Base-by-base conservation (phyloP, 2,888 invertebrate genomes). In the Ochropleura leucogaster region DNA sequence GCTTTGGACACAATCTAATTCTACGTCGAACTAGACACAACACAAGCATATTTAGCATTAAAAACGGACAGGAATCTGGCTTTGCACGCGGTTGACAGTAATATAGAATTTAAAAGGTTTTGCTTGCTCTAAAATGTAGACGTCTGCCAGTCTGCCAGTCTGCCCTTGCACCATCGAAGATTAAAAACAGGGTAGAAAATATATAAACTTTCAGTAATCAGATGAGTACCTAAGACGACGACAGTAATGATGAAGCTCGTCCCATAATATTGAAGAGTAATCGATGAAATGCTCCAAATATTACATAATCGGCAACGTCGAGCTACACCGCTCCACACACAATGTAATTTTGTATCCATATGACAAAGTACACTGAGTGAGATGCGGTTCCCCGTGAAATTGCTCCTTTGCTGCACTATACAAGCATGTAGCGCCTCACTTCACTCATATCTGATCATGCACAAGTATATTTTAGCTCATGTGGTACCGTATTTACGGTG, bases 321-420 rank as follows among this genome's bases (percentile, higher is more conserved):
- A 62, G 68, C 30, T 65, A 66, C 55, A n/a, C n/a, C 12, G 46
- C 79, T 70, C 51, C 44, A 63, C 63, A 75, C 59, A 74, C 77
- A 79, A 74, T 78, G 72, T 71, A 79, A 84, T 82, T 78, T 86
- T 79, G 68, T 82, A 77, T 71, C 74, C 74, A 72, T 81, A 84
- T 76, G 82, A 86, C 85, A 84, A 79, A 82, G 79, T 76, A 74
- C 63, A 69, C 60, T 64, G 72, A 72, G 62, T 68, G 75, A 62
- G 75, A 74, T n/a, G 73, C 86, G 57, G 77, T 72, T 77, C 71
- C 20, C 85, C 76, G 85, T 85, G 86, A 86, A 86, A 85, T 85
- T 86, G 84, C 86, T 76, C 79, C 79, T 86, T 86, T 76, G 66
- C 72, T 74, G 77, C 75, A 84, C 68, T 63, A 68, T 77, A 63